Percentiles rank a stretch among this genome's conserved stretches.
Evolutionary conservation across 2,113 vertebrate genomes (phyloP).

Genomic region (Rhinolophus ferrumequinum): DNA sequence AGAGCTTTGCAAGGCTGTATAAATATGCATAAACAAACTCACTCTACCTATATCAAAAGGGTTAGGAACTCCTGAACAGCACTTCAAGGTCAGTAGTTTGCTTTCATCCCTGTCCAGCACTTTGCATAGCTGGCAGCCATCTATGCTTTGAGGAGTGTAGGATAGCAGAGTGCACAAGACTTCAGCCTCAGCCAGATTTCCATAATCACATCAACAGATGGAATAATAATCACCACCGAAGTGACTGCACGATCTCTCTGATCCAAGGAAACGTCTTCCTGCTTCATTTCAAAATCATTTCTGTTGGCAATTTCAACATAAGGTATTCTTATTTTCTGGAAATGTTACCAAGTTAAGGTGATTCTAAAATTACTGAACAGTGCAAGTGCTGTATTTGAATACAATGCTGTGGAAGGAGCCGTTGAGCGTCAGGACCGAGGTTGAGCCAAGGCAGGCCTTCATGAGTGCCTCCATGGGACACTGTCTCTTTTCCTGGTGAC

Average conservation of each 20-base stretch:
- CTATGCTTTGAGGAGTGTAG: slow-evolving; percentile 30
- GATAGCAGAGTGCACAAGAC: slow-evolving; percentile 53
- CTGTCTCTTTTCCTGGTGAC: not conserved
- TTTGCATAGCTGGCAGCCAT: slow-evolving; percentile 62
- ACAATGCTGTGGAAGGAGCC: not conserved
- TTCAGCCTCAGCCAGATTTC: slow-evolving; percentile 48
- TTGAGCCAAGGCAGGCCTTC: not conserved
- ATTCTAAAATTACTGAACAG: not conserved
- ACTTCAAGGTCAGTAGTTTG: slow-evolving; percentile 64
- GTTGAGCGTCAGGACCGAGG: too few species aligned
- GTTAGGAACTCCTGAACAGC: slow-evolving; percentile 39
- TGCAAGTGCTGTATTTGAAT: not conserved
- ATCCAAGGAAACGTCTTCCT: slow-evolving; percentile 57
- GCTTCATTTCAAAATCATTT: slow-evolving; percentile 50
- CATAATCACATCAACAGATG: slow-evolving; percentile 77
- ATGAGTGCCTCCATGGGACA: not conserved
- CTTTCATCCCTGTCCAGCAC: slow-evolving; percentile 65
- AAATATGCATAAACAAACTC: slow-evolving; percentile 42
- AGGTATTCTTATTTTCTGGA: slow-evolving; percentile 59
- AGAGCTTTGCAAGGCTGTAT: slow-evolving; percentile 20
- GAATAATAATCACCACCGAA: slow-evolving; percentile 73
- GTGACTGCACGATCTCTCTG: slow-evolving; percentile 15
- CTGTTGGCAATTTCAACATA: slow-evolving; percentile 42
- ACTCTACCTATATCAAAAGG: slow-evolving; percentile 50
- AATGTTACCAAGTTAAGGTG: not conserved